phyloP scores from a whole-genome alignment of 2,113 vertebrate genomes.

The Coptodon rendalli region DNA sequence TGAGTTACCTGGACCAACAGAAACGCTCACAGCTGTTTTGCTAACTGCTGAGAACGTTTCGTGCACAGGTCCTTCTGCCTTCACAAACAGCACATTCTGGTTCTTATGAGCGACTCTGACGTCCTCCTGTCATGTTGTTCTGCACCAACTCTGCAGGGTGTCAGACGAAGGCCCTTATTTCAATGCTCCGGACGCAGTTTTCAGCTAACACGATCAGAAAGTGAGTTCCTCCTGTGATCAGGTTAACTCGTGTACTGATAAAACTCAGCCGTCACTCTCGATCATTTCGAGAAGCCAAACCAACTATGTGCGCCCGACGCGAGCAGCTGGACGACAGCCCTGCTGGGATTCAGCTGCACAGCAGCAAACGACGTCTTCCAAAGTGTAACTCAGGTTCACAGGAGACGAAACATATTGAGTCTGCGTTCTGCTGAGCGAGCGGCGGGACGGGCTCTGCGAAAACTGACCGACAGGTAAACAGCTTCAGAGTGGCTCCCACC shows the following conservation, averaged over 20 bases:
- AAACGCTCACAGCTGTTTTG: not conserved
- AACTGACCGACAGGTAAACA: not conserved
- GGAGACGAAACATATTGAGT: not conserved
- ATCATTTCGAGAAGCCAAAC: not conserved
- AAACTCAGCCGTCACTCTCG: not conserved
- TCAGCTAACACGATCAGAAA: not conserved
- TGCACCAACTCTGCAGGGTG: not conserved
- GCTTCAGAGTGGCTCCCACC: slow-evolving; percentile 60
- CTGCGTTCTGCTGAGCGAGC: not conserved
- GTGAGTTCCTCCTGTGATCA: not conserved
- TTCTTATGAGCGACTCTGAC: not conserved
- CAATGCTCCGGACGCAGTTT: not conserved
- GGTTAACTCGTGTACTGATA: not conserved
- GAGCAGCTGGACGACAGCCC: not conserved
- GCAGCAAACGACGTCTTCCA: not conserved
- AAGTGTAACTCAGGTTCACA: not conserved
- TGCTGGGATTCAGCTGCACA: not conserved
- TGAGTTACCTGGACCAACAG: not conserved
- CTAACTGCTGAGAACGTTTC: not conserved
- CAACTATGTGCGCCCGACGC: accelerated
- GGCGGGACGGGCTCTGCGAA: not conserved
- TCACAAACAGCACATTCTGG: not conserved
- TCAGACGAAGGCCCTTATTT: not conserved
- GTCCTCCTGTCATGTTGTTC: not conserved
- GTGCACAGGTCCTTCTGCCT: not conserved